These are phyloP conservation scores for Tribolium freemani DNA, from an alignment of 2,888 invertebrate species.

Conservation along the genomic window DNA sequence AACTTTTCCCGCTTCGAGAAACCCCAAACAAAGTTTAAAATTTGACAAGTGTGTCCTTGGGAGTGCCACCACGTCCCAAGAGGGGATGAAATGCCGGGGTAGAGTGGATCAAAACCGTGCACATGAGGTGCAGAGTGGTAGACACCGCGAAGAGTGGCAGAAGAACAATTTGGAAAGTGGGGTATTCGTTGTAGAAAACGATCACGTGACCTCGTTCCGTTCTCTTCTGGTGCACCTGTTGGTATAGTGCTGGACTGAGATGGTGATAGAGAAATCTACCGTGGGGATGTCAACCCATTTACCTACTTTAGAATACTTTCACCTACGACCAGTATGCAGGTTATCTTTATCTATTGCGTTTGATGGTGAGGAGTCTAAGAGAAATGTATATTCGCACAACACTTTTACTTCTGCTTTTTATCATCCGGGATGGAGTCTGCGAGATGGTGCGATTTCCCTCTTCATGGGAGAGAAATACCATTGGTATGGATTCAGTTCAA, in stretches of 20 bases:
- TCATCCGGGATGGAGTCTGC: slow-evolving; percentile 7
- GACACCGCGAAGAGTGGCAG: slow-evolving; percentile 49
- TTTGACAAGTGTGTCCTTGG: slow-evolving; percentile 64
- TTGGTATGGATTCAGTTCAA: slow-evolving; percentile 15
- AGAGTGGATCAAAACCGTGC: slow-evolving; percentile 47
- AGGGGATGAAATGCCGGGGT: slow-evolving; percentile 60
- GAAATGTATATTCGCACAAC: slow-evolving; percentile 41
- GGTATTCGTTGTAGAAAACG: slow-evolving; percentile 55
- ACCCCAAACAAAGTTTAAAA: slow-evolving; percentile 43
- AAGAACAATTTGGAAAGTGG: slow-evolving; percentile 56
- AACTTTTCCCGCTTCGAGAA: slow-evolving; percentile 39
- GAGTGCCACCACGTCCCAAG: slow-evolving; percentile 63
- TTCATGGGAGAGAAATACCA: slow-evolving; percentile 13
- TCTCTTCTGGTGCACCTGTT: slow-evolving; percentile 39
- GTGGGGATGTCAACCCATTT: slow-evolving; percentile 65
- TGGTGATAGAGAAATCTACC: slow-evolving; percentile 60
- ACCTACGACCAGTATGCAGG: slow-evolving; percentile 54
- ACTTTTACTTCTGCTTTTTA: slow-evolving; percentile 48
- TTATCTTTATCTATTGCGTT: slow-evolving; percentile 35
- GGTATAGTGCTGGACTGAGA: slow-evolving; percentile 45
- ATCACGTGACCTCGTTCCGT: slow-evolving; percentile 53
- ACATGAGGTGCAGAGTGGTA: slow-evolving; percentile 50
- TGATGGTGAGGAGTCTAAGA: slow-evolving; percentile 14
- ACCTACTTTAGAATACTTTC: slow-evolving; percentile 68
- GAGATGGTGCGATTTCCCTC: slow-evolving; percentile 20